These are phyloP conservation scores for Oscheius sp. DNA, from an alignment of 2,888 invertebrate species.

Conservation along the genomic window DNA sequence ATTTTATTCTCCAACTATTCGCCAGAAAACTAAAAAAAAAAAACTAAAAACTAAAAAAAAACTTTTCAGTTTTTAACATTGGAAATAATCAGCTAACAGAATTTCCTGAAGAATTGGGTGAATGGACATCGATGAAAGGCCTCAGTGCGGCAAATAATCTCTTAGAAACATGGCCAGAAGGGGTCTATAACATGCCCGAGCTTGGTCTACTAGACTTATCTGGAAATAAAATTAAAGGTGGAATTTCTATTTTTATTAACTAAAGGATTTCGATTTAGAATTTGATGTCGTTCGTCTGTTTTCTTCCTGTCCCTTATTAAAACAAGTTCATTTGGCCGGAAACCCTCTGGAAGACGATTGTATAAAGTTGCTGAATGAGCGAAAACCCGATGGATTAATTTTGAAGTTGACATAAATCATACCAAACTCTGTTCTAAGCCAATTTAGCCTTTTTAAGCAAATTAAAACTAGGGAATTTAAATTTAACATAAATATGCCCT, in stretches of 20 bases:
- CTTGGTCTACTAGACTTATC: conserved; percentile 56
- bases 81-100: conserved; percentile 56
- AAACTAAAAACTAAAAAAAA: neutral
- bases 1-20: too few species aligned
- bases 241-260: neutral
- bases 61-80: conserved; percentile 59
- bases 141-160: conserved; percentile 56
- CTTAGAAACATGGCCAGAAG: conserved; percentile 52
- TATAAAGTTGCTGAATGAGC: conserved; percentile 15
- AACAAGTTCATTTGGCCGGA: conserved; percentile 43
- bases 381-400: conserved; percentile 28
- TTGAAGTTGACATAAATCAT: conserved; percentile 12
- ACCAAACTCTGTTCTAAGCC: too few species aligned
- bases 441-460: too few species aligned
- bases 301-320: conserved; percentile 33
- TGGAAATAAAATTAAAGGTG: conserved; percentile 55
- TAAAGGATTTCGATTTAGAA: conserved; percentile 30
- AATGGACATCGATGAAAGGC: conserved; percentile 55
- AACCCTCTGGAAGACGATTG: conserved; percentile 40
- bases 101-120: conserved; percentile 54
- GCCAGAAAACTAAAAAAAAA: too few species aligned
- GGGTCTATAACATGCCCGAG: conserved; percentile 40
- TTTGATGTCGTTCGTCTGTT: conserved; percentile 44
- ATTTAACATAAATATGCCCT: too few species aligned
- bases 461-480: too few species aligned